Evolutionary conservation across 1,140 invertebrate species (phyloP), one percentile per base, ranked within the genome.

Genomic region (Papilio machaon): DNA sequence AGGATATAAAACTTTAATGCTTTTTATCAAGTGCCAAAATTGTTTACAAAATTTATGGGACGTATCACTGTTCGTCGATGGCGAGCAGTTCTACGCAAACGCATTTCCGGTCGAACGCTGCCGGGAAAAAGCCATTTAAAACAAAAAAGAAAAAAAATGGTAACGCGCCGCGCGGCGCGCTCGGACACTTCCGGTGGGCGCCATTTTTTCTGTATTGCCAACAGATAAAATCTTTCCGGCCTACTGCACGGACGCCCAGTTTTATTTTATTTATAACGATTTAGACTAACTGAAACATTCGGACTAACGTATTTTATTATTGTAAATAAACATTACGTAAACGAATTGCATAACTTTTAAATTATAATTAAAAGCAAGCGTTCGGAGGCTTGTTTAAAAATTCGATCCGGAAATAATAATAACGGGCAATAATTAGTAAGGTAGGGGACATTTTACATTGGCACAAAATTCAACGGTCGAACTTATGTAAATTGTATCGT

Each of bases 61-160:
- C 82, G 82, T 94, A 91, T 82, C 83, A 86, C 88, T 84, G 84
- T 90, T 90, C 84, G 86, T 83, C 86, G 85, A 87, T 88, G 86
- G 80, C 82, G 85, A 87, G 86, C 85, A 92, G 90, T 89, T 92
- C 90, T 92, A 94, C 93, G 92, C 92, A 93, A 94, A 94, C 93
- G 92, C 93, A 94, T 94, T 94, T 94, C 93, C 93, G 93, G 92
- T 86, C 91, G 88, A 93, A 92, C 91, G 90, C 87, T 92, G 93
- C 91, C 93, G 93, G 93, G 93, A 94, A 94, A 94, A 94, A 93
- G 92, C 92, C 91, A 94, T 94, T 94, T 93, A 94, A 94, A 94
- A 93, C 91, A 94, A 94, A 94, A 94, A 94, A 91, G 85, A 87
- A 89, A 70, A 85, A 94, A 94, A 94, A 93, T 93, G 91, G 92